Base-by-base conservation (phyloP, 2,113 vertebrate species). In the Leptosomus discolor region DNA sequence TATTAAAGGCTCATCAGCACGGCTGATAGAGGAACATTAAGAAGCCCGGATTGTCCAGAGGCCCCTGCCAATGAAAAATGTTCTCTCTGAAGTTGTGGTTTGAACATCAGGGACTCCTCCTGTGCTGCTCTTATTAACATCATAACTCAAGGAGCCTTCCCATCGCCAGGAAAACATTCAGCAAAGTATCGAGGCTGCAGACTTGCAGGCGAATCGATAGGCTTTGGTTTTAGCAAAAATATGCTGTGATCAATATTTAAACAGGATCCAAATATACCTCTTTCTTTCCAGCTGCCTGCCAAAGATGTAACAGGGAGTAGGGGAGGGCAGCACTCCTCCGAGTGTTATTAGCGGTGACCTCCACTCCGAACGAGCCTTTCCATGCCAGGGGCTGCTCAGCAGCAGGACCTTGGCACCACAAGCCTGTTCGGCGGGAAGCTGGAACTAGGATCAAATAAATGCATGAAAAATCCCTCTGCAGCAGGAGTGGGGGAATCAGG, bases 241-340 rank as follows among this genome's bases (percentile, higher is more conserved):
- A 46, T 50, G 85, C 94, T 93, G 74, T 96, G 97, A 98, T 98
- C 98, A 98, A 98, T 98, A 98, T 98, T 98, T 98, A 97, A 98
- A 97, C 78, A 98, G 96, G 88, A 95, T 96, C 96, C 97, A 98
- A 87, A 94, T 26, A 56, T 16, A 41, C 73, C 85, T 93, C 88
- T 91, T 63, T 82, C 70, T 71, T 97, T 80, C 90, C 97, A 95
- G 95, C 93, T 94, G 97, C 92, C 95, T 94, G 87, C 85, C 79
- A 83, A 76, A 94, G 95, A 91, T 80, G 95, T 73, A 90, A 18
- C 13, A 9, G 65, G 43, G 65, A 63, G 71, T 27, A 22, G 50
- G 60, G 41, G 64, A 68, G 68, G 32, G 39, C 57, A 65, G 68
- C 2, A 5, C 46, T 89, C 50, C 48, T 86, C 60, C 0, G 11